phyloP scores from a whole-genome alignment of 2,113 vertebrate species.

The Nannobrachium achirus region DNA sequence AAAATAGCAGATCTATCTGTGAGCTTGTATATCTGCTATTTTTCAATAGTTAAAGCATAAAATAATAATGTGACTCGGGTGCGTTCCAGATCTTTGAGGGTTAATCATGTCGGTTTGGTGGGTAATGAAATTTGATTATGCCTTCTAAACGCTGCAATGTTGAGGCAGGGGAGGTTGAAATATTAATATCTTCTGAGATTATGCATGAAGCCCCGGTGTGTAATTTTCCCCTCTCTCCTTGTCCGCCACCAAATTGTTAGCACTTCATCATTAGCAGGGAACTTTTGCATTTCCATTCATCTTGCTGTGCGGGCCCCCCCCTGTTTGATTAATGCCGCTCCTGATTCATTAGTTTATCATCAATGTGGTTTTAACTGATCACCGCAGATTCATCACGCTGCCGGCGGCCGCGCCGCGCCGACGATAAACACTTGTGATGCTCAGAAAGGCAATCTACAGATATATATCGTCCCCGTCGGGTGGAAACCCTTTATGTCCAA shows the following conservation, averaged over 20 bases:
- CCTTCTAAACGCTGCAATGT: slow-evolving; percentile 88
- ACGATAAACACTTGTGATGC: slow-evolving; percentile 58
- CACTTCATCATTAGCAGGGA: slow-evolving; percentile 99
- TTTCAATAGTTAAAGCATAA: too few relatives aligned
- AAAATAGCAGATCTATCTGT: too few relatives aligned
- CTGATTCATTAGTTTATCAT: slow-evolving; percentile 99
- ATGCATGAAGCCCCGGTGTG: slow-evolving; percentile 98
- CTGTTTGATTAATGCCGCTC: slow-evolving; percentile 95
- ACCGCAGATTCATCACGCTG: slow-evolving; percentile 83
- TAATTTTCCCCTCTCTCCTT: slow-evolving; percentile 94
- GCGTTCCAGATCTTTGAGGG: too few relatives aligned
- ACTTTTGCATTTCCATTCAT: slow-evolving; percentile 97
- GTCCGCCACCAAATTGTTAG: slow-evolving; percentile 97
- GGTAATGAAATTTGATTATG: slow-evolving; percentile 99
- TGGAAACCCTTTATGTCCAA: too few relatives aligned
- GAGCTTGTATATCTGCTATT: too few relatives aligned
- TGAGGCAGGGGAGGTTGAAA: slow-evolving; percentile 75
- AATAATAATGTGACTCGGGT: too few relatives aligned
- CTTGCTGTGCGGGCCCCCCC: slow-evolving; percentile 87
- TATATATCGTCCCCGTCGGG: slow-evolving; percentile 20
- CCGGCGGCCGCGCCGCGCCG: slow-evolving; percentile 36
- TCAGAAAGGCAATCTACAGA: slow-evolving; percentile 53
- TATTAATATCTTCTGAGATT: slow-evolving; percentile 99
- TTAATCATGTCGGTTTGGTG: slow-evolving; percentile 96
- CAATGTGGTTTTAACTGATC: slow-evolving; percentile 97